Percentiles rank a stretch among this genome's conserved stretches.
Conservation (phyloP, 2,888 invertebrate genomes). For the Aphelenchoides bicaudatus region DNA sequence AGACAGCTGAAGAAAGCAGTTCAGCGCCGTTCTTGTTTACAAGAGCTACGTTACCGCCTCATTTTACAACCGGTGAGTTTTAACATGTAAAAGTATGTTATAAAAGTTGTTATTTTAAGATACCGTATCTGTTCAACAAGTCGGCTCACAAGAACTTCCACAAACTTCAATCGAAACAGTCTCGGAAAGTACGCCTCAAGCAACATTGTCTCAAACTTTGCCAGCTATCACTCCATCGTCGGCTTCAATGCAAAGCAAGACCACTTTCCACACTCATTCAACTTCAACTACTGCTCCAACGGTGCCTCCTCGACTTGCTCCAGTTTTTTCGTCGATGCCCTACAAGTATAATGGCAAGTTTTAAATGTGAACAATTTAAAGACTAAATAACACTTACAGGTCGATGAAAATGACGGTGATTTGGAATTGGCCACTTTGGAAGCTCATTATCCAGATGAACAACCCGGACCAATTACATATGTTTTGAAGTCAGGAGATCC, state of each 20-base stretch:
- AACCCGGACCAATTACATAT: constrained; percentile 52
- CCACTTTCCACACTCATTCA: not conserved
- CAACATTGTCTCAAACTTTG: not conserved
- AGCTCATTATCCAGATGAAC: constrained; percentile 53
- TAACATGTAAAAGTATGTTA: too few species aligned
- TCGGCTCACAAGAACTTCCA: too few species aligned
- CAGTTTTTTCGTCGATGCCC: constrained; percentile 48
- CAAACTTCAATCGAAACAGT: too few species aligned
- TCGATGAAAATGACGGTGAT: constrained; percentile 55
- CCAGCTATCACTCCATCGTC: not conserved
- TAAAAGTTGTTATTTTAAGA: too few species aligned
- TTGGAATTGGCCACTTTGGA: constrained; percentile 50
- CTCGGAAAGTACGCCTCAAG: too few species aligned
- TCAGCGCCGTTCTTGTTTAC: constrained; percentile 21
- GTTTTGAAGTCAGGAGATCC: constrained; percentile 54
- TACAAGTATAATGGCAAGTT: too few species aligned
- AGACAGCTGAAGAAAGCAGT: constrained; percentile 5
- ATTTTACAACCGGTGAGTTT: constrained; percentile 5
- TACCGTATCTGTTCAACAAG: too few species aligned
- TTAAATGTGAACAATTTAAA: too few species aligned
- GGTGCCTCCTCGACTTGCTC: constrained; percentile 43
- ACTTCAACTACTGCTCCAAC: constrained; percentile 9
- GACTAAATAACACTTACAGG: too few species aligned
- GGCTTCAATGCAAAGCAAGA: constrained; percentile 1
- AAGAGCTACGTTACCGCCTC: constrained; percentile 17